A percentile compares a stretch with the other conserved stretches of the same genome.
These are phyloP conservation scores for Strongylocentrotus purpuratus DNA, from an alignment of 35 echinoderm and acorn worm genomes.

Conservation along the genomic window DNA sequence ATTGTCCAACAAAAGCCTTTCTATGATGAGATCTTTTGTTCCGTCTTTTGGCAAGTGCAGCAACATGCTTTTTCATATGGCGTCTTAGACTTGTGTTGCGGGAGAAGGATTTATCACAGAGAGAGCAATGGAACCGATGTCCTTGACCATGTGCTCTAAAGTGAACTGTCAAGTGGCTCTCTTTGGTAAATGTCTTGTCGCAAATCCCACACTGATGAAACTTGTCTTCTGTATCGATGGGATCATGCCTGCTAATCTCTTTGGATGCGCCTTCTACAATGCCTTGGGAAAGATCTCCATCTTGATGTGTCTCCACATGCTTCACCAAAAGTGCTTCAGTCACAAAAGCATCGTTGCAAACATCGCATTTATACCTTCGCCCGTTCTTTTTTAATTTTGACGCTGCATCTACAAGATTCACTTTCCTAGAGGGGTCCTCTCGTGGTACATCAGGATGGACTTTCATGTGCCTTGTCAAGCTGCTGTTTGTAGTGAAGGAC, in stretches of 20 bases:
- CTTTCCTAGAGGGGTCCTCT: neutral
- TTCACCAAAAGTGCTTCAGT: too few relatives aligned
- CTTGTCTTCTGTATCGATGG: neutral
- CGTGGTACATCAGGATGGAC: conserved; percentile 27
- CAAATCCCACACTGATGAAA: neutral
- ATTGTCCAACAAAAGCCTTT: neutral
- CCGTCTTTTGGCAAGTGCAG: neutral
- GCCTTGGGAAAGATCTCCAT: neutral
- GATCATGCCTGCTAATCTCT: neutral
- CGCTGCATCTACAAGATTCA: too few relatives aligned
- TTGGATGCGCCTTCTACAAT: neutral
- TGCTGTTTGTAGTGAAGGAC: neutral
- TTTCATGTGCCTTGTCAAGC: conserved; percentile 17
- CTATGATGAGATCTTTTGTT: neutral
- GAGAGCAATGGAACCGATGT: conserved; percentile 16
- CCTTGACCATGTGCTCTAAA: too few relatives aligned
- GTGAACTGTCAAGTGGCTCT: too few relatives aligned
- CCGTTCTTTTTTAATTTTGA: too few relatives aligned
- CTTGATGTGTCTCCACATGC: too few relatives aligned
- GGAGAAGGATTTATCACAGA: conserved; percentile 40
- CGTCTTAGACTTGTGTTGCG: neutral
- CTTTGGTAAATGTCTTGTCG: too few relatives aligned
- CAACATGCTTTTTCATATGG: conserved; percentile 11
- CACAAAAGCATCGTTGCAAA: too few relatives aligned
- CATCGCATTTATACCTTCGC: too few relatives aligned